A percentile compares a stretch with the other conserved stretches of the same genome.
phyloP scores from a whole-genome alignment of 2,888 invertebrate species.

The Orthosia gothica region DNA sequence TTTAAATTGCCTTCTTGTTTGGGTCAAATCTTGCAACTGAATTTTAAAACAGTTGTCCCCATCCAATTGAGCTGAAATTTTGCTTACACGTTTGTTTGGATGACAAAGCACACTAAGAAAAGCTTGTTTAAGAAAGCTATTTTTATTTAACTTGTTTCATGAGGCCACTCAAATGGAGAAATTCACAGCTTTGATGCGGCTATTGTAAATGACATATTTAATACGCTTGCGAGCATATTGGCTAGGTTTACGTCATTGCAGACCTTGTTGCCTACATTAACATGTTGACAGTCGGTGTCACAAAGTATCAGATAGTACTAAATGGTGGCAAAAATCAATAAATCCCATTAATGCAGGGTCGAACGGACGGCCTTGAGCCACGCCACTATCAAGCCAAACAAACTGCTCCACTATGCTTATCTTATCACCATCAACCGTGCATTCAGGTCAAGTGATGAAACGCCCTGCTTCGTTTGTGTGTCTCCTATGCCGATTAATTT shows the following conservation, averaged over 20 bases:
- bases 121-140: no score
- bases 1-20: no score
- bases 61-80: no score
- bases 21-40: no score
- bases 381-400: slow-evolving; percentile 74
- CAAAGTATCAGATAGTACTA: slow-evolving; percentile 21
- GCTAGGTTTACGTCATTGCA: slow-evolving; percentile 30
- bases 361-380: slow-evolving; percentile 66
- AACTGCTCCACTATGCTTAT: slow-evolving; percentile 66
- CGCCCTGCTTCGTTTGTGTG: slow-evolving; percentile 58
- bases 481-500: slow-evolving; percentile 57
- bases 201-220: not conserved
- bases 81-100: no score
- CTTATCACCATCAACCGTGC: slow-evolving; percentile 74
- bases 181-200: not conserved
- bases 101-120: no score
- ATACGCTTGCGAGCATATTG: not conserved
- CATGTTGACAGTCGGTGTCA: slow-evolving; percentile 16
- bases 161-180: not conserved
- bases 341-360: slow-evolving; percentile 66
- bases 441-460: slow-evolving; percentile 81
- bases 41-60: no score
- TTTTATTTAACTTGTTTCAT: slow-evolving; percentile 2
- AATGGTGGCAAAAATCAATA: slow-evolving; percentile 63
- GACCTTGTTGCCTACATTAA: slow-evolving; percentile 37